Evolutionary conservation across 2,113 vertebrate genomes (phyloP), one percentile per base, ranked within the genome.

Genomic region (Passer domesticus): DNA sequence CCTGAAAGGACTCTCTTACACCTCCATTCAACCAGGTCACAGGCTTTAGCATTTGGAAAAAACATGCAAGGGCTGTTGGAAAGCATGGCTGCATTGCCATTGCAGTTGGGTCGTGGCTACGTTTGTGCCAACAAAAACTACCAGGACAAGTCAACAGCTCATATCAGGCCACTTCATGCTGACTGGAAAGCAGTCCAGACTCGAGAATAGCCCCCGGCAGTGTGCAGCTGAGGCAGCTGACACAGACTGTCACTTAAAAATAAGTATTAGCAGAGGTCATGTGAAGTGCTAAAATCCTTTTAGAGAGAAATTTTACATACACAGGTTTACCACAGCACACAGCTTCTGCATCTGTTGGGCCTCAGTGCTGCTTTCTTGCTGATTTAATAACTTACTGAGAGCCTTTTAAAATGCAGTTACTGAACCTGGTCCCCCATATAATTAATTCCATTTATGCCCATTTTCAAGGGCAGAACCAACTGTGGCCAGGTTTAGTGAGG

Each of bases 91-190:
- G 0, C 49, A 25, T 68, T 56, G 68, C 47, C 83, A 52, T 9
- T 70, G 60, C 52, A 79, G 49, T 68, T 86, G 85, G 75, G 78
- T 88, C 30, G 33, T 27, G n/a, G 62, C 49, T 59, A 3, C 4
- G 24, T 81, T 89, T 89, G 37, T 84, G 89, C 83, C 91, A 89
- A 75, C 43, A 92, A 81, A 87, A 96, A 74, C 76, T 59, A 84
- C 33, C 12, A 69, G 64, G 27, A 81, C 69, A 67, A 89, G 89
- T 41, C 73, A 92, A 66, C 41, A 78, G 87, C 50, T 94, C 70
- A 7, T 27, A 78, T 69, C 56, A 82, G 81, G 77, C 37, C 60
- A 90, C 83, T 93, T 56, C 79, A 86, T 1, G 7, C 64, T 35
- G 76, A 55, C 77, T 9, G 24, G 80, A 89, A 94, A 89, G 82